Percentiles rank a stretch among this genome's conserved stretches.
Evolutionary conservation across 1,140 invertebrate species (phyloP).

Genomic region (Aporrectodea caliginosa): DNA sequence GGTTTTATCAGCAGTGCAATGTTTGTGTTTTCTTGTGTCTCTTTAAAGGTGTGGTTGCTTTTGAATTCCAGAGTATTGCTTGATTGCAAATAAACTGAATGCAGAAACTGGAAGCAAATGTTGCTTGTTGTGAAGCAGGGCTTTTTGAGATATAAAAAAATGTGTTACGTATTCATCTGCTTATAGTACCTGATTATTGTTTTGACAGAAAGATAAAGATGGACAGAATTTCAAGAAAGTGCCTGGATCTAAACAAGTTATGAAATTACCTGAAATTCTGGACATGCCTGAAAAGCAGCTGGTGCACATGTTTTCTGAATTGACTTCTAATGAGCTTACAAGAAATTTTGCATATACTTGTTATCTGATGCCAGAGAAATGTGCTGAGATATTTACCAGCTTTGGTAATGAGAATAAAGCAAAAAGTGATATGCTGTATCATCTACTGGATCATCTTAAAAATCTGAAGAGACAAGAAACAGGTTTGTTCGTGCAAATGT

Average conservation of each 20-base stretch:
- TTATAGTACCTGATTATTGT: too few species aligned
- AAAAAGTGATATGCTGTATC: conserved; percentile 59
- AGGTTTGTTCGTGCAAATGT: too few species aligned
- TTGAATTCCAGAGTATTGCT: too few species aligned
- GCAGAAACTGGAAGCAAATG: too few species aligned
- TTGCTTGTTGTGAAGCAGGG: too few species aligned
- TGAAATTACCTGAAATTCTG: conserved; percentile 55
- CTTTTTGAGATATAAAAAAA: too few species aligned
- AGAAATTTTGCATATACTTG: conserved; percentile 62
- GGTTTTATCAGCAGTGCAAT: too few species aligned
- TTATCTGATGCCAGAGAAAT: conserved; percentile 56
- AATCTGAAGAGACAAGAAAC: conserved; percentile 39
- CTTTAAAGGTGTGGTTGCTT: too few species aligned
- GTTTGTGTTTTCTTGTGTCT: too few species aligned
- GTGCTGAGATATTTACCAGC: conserved; percentile 59
- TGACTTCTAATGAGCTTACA: conserved; percentile 61
- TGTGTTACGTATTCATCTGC: too few species aligned
- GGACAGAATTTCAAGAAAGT: background rate
- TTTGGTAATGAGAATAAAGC: conserved; percentile 63
- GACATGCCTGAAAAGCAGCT: conserved; percentile 59
- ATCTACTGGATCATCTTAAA: conserved; percentile 58
- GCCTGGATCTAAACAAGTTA: background rate
- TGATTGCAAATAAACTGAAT: too few species aligned
- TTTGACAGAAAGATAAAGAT: too few species aligned
- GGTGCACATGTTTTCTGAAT: conserved; percentile 61